Conservation (phyloP, 1,140 invertebrate genomes). For the Thaumatotibia leucotreta region DNA sequence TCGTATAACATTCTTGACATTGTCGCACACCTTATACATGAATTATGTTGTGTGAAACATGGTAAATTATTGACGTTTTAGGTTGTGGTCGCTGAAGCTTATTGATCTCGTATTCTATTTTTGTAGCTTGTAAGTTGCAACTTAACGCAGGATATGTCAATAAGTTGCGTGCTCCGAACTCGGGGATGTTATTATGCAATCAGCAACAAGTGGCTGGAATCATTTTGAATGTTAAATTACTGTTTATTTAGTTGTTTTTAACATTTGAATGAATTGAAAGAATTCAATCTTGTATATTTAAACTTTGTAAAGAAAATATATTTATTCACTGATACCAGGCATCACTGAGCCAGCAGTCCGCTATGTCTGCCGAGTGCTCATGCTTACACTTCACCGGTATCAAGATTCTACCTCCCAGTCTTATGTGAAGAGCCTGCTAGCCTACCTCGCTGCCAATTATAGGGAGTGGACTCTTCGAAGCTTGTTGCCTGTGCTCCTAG, state of each 20-base stretch:
- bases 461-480: constrained; percentile 83
- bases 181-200: neutral
- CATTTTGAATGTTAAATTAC: neutral
- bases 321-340: constrained; percentile 71
- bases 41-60: neutral
- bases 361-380: constrained; percentile 86
- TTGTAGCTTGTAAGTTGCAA: constrained; percentile 15
- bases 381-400: constrained; percentile 86
- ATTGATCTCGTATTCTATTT: constrained; percentile 42
- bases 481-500: constrained; percentile 79
- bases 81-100: constrained; percentile 32
- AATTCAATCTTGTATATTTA: neutral
- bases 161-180: neutral
- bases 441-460: constrained; percentile 80
- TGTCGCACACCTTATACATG: constrained; percentile 9
- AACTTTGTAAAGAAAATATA: neutral
- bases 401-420: constrained; percentile 86
- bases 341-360: constrained; percentile 86
- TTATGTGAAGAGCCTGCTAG: constrained; percentile 83
- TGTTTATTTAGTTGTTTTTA: neutral
- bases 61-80: constrained; percentile 12
- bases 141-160: neutral
- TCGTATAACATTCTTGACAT: neutral
- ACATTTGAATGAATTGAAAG: neutral
- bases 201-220: neutral